A percentile compares a stretch with the other conserved stretches of the same genome.
These are phyloP conservation scores for Mamestra brassicae DNA, from an alignment of 2,888 invertebrate genomes.

Conservation along the genomic window DNA sequence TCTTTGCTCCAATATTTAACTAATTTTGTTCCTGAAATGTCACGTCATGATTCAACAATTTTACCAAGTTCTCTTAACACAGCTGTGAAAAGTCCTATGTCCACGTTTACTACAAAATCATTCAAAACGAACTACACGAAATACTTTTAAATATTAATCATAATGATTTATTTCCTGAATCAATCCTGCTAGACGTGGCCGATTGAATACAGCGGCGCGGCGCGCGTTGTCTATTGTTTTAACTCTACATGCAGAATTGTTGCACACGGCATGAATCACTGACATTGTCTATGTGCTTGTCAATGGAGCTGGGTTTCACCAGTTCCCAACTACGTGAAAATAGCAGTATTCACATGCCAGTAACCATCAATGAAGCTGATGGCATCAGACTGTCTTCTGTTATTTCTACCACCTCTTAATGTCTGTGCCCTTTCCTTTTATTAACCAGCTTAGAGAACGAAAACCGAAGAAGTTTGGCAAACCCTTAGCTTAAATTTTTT, in stretches of 20 bases:
- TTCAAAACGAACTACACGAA: constrained; percentile 20
- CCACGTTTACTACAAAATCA: background rate
- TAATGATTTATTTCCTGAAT: constrained; percentile 48
- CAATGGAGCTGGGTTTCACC: constrained; percentile 38
- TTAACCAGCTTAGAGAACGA: background rate
- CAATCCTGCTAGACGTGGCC: constrained; percentile 51
- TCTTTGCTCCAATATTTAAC: background rate
- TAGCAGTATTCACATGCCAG: background rate
- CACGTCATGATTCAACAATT: background rate
- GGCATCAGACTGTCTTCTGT: background rate
- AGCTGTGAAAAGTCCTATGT: background rate
- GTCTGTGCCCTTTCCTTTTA: background rate
- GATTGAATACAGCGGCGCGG: constrained; percentile 44
- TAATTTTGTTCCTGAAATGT: background rate
- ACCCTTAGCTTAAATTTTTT: background rate
- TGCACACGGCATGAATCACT: constrained; percentile 55
- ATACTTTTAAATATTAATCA: constrained; percentile 34
- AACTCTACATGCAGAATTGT: constrained; percentile 48
- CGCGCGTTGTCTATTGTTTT: constrained; percentile 57
- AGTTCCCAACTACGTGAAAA: constrained; percentile 4
- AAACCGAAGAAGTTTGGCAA: background rate
- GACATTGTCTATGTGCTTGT: constrained; percentile 33
- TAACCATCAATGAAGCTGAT: background rate
- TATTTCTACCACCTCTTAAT: background rate
- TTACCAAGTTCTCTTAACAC: background rate